Conservation (phyloP, 1,140 invertebrate species). For the Oncopeltus fasciatus region DNA sequence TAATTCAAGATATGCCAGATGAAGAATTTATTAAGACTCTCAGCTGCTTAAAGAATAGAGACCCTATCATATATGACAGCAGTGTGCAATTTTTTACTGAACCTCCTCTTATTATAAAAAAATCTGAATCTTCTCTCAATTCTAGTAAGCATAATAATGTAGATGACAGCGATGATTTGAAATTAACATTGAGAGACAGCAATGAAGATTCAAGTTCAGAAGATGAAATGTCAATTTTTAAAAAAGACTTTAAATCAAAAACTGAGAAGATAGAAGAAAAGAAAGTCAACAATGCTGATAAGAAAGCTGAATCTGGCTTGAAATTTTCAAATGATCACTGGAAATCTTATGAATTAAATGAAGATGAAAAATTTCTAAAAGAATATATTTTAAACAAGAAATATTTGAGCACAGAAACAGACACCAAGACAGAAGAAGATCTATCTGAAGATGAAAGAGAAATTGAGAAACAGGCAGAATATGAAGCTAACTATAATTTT, state of each 20-base stretch:
- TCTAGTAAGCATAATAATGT: background rate
- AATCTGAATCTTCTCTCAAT: background rate
- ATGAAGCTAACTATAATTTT: slow-evolving; percentile 92
- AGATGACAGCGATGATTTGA: background rate
- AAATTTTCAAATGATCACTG: slow-evolving; percentile 70
- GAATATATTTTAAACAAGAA: slow-evolving; percentile 86
- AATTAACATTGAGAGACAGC: background rate
- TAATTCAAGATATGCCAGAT: slow-evolving; percentile 33
- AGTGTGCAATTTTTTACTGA: slow-evolving; percentile 53
- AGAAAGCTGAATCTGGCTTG: slow-evolving; percentile 45
- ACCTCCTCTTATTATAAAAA: slow-evolving; percentile 12
- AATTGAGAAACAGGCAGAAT: slow-evolving; percentile 62
- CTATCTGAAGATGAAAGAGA: slow-evolving; percentile 65
- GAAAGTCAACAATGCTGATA: slow-evolving; percentile 48
- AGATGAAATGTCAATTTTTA: slow-evolving; percentile 40
- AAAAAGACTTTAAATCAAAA: too few relatives aligned
- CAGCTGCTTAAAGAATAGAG: slow-evolving; percentile 69
- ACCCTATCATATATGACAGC: slow-evolving; percentile 75
- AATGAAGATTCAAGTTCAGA: slow-evolving; percentile 26
- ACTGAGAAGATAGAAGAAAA: slow-evolving; percentile 42
- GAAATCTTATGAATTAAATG: slow-evolving; percentile 63
- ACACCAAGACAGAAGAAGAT: background rate
- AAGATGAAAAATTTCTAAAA: slow-evolving; percentile 74
- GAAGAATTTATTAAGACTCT: slow-evolving; percentile 75
- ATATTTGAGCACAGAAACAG: slow-evolving; percentile 29